A percentile compares a stretch with the other conserved stretches of the same genome.
These are phyloP conservation scores for Listronotus bonariensis DNA, from an alignment of 1,140 invertebrate genomes.

Conservation along the genomic window DNA sequence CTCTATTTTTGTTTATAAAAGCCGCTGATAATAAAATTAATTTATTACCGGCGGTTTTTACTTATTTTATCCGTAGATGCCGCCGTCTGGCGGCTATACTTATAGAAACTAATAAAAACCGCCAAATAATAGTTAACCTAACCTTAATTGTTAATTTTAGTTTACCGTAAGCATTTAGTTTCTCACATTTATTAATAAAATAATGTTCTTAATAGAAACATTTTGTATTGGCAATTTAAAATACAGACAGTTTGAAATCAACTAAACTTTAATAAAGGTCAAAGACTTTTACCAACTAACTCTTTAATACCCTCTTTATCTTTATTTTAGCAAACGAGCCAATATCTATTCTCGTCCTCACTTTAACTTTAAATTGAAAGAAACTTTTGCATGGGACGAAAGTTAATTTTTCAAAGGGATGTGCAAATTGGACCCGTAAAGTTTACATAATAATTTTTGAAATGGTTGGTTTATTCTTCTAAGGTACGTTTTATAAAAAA, in stretches of 20 bases:
- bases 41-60: no score
- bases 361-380: constrained; percentile 31
- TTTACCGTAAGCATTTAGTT: no score
- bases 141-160: no score
- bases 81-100: no score
- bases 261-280: constrained; percentile 7
- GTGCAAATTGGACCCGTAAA: constrained; percentile 27
- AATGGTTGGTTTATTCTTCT: constrained; percentile 2
- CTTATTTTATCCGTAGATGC: no score
- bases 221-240: no score
- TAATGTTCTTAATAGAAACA: no score
- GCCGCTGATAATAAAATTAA: no score
- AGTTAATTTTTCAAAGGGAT: constrained; percentile 29
- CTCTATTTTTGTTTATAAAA: no score
- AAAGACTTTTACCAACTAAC: constrained; percentile 14
- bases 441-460: constrained; percentile 19
- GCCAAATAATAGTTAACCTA: no score
- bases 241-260: constrained; percentile 10
- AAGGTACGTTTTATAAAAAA: not conserved
- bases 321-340: constrained; percentile 26
- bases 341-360: constrained; percentile 28
- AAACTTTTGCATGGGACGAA: constrained; percentile 22
- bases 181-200: no score
- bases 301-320: constrained; percentile 14
- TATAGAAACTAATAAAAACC: no score